A percentile compares a stretch with the other conserved stretches of the same genome.
Evolutionary conservation across 2,888 invertebrate genomes (phyloP).

Genomic region (Ypsolopha sequella): DNA sequence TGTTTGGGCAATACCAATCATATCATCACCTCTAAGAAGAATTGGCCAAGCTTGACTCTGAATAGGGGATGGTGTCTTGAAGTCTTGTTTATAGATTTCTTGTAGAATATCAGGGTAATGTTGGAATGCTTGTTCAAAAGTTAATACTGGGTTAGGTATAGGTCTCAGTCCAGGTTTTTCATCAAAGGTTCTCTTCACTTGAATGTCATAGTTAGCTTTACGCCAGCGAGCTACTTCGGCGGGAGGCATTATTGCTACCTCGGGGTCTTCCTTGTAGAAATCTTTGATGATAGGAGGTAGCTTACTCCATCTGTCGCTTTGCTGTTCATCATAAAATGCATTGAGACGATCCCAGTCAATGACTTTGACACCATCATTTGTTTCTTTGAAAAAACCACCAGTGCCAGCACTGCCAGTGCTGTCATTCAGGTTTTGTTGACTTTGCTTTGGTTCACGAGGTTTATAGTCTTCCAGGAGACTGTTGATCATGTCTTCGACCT

Average conservation of each 20-base stretch:
- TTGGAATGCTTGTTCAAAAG: constrained; percentile 87
- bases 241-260: constrained; percentile 74
- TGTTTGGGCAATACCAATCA: constrained; percentile 97
- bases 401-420: constrained; percentile 24
- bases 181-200: constrained; percentile 76
- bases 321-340: constrained; percentile 61
- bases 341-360: constrained; percentile 74
- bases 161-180: constrained; percentile 48
- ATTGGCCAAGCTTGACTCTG: constrained; percentile 97
- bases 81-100: constrained; percentile 86
- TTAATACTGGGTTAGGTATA: constrained; percentile 82
- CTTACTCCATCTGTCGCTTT: constrained; percentile 73
- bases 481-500: constrained; percentile 50
- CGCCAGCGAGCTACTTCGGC: constrained; percentile 76
- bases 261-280: constrained; percentile 85
- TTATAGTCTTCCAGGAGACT: constrained; percentile 35
- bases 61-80: constrained; percentile 89
- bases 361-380: constrained; percentile 38
- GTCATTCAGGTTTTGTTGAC: constrained; percentile 14
- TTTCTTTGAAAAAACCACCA: constrained; percentile 34
- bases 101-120: constrained; percentile 86
- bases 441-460: constrained; percentile 16
- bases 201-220: constrained; percentile 77
- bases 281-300: constrained; percentile 80
- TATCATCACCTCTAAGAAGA: constrained; percentile 88